Evolutionary conservation across 2,113 vertebrate genomes (phyloP), one percentile per base, ranked within the genome.

Genomic region (Symphodus melops): DNA sequence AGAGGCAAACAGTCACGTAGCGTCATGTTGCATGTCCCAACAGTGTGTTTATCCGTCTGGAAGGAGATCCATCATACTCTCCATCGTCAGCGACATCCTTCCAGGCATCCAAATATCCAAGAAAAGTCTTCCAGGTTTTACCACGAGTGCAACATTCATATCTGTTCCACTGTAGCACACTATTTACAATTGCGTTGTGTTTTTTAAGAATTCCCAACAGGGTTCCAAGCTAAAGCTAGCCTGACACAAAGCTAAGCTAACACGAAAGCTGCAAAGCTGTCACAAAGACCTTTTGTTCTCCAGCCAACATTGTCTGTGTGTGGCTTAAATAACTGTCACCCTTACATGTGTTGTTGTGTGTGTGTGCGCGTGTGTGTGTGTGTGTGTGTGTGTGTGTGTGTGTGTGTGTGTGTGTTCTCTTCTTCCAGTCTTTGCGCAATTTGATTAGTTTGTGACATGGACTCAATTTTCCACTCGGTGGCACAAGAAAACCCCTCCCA

Each of bases 381-480:
- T 28, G 28, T 62, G 52, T 36, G 23, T 44, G 44, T 60, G 49
- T 39, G 41, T 69, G 58, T 53, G 44, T 7, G 28, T 48, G 23
- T 9, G 21, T 56, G 63, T 42, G 42, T 55, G 55, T 55, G 70
- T 55, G 53, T 61, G 52, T 48, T 70, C 77, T 61, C 60, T 23
- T 77, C 65, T 71, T 85, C 62, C 84, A 91, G 86, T 87, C 90
- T 83, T 83, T 48, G 56, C 28, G 62, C 72, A 63, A 84, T 90
- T 93, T 93, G 86, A 92, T 94, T 92, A 91, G 82, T 92, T 93
- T 89, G 71, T 88, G 88, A 93, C 91, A 91, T 67, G 63, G 87
- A 93, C 82, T 91, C 88, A 90, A 92, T 94, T 93, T 94, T 93
- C 86, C 91, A 92, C 88, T 93, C 72, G 44, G 83, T 23, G 60